Percentiles rank a stretch among this genome's conserved stretches.
Conservation (phyloP, 2,113 vertebrate genomes). For the Neomonachus schauinslandi region DNA sequence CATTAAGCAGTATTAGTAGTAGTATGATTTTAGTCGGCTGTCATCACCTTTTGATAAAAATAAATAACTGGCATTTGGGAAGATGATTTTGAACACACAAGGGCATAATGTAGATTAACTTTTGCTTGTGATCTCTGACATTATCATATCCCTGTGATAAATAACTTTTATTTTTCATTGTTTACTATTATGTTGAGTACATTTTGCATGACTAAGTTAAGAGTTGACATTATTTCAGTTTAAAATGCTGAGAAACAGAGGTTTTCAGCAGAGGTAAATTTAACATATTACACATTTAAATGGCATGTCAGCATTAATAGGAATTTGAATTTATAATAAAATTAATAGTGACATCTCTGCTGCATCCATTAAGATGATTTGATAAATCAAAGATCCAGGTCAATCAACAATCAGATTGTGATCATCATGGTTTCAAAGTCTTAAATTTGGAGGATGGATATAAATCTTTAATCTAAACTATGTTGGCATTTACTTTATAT, state of each 20-base stretch:
- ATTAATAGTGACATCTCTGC: conserved; percentile 67
- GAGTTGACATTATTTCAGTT: conserved; percentile 39
- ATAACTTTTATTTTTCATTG: background rate
- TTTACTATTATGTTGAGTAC: background rate
- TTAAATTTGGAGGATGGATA: conserved; percentile 44
- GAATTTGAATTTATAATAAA: conserved; percentile 58
- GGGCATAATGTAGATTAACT: background rate
- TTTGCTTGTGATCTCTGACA: background rate
- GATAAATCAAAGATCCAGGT: conserved; percentile 77
- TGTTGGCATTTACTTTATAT: background rate
- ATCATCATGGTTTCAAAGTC: conserved; percentile 71
- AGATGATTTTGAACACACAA: conserved; percentile 7
- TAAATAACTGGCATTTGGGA: conserved; percentile 50
- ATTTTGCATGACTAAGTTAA: conserved; percentile 54
- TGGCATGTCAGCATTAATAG: conserved; percentile 57
- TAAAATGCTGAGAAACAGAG: conserved; percentile 62
- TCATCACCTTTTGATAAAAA: background rate
- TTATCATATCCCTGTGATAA: background rate
- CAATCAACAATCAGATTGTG: conserved; percentile 70
- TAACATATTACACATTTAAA: conserved; percentile 19
- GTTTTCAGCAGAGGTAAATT: conserved; percentile 63
- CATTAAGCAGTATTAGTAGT: background rate
- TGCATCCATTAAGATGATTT: conserved; percentile 69
- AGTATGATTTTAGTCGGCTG: background rate
- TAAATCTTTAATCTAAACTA: conserved; percentile 71